Base-by-base conservation (phyloP, 2,797 vertebrate species). In the Girardinus metallicus region DNA sequence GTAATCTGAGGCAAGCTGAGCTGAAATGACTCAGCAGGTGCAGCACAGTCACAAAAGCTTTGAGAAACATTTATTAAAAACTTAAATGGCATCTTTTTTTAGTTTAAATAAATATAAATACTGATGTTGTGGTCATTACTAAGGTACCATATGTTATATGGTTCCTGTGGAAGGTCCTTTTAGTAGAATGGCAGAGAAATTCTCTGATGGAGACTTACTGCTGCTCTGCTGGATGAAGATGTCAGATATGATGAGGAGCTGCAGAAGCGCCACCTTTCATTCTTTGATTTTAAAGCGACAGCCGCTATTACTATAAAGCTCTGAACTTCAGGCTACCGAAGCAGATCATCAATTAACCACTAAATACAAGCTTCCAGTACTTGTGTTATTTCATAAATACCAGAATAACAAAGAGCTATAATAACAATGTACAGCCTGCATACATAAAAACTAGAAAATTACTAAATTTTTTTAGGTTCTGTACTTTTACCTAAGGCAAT, bases 1-100 rank as follows among this genome's bases (percentile, higher is more conserved):
- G 76, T n/a, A 31, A 39, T 74, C 75, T 62, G 82, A 77, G 78
- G 47, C 47, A 44, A 76, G 74, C 53, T 64, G 74, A 73, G 78
- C 44, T 31, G 3, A 12, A 47, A 2, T 12, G 26, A 34, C 23
- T 13, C 49, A n/a, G 51, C 51, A 16, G n/a, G 39, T 39, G 62
- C 36, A 66, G 10, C 49, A 23, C 7, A 26, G 64, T 68, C 39
- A 68, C 66, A 43, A n/a, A 2, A 7, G 36, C 21, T 41, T 23
- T 34, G 12, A 36, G 1, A 64, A 18, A 64, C 31, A 36, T 64
- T 1, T 41, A 39, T 41, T 39, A 31, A 10, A 66, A 21, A 39
- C 62, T 39, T 23, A 66, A 64, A 39, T 18, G 60, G 34, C 34
- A 36, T 39, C 21, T 66, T 39, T 66, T 64, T 36, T 64, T 36